Evolutionary conservation across 2,888 invertebrate genomes (phyloP).

Genomic region (Callyntrura sp.): DNA sequence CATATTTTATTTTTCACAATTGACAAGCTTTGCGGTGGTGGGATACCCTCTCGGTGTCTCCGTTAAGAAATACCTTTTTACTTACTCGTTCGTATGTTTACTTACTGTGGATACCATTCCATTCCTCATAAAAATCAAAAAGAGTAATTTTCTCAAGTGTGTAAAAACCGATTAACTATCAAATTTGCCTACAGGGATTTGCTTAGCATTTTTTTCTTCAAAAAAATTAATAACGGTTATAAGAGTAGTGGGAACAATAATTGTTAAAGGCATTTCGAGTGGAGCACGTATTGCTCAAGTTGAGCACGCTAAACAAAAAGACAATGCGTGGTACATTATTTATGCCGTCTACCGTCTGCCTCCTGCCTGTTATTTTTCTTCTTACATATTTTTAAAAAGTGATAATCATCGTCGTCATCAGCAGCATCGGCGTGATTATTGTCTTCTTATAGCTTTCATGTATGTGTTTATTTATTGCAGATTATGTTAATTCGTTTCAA

Average conservation of each 20-base stretch:
- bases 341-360: constrained; percentile 48
- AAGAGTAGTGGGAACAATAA: constrained; percentile 13
- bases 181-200: constrained; percentile 20
- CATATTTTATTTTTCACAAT: background rate
- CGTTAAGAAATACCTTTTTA: background rate
- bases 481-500: constrained; percentile 47
- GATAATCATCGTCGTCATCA: background rate
- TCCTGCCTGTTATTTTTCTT: constrained; percentile 25
- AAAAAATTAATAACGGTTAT: constrained; percentile 19
- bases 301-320: constrained; percentile 31
- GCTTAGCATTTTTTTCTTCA: background rate
- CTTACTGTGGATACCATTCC: background rate
- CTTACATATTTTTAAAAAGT: constrained; percentile 22
- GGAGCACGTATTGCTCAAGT: constrained; percentile 1
- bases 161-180: constrained; percentile 63
- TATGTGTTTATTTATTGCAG: constrained; percentile 57
- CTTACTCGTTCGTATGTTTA: background rate
- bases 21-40: background rate
- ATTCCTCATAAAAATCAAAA: constrained; percentile 57
- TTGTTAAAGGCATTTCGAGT: background rate
- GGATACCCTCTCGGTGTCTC: background rate
- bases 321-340: constrained; percentile 53
- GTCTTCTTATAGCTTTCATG: constrained; percentile 47
- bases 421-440: constrained; percentile 17
- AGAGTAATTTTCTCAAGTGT: constrained; percentile 64